Conservation (phyloP, 1,140 invertebrate species). For the Ceratosolen solmsi region DNA sequence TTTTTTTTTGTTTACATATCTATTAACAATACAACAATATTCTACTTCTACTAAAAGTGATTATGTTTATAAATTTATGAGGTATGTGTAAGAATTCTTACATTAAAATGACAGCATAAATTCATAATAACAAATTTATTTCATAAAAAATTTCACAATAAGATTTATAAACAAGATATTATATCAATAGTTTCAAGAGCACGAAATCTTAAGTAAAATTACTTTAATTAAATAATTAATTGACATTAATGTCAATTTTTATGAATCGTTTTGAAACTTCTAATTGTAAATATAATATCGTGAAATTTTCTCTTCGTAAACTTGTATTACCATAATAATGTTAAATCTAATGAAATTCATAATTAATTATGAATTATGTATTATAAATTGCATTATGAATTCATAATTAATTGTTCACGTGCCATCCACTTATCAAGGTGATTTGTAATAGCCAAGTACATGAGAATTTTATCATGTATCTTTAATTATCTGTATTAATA, state of each 20-base stretch:
- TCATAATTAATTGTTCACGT: background rate
- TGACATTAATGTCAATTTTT: too few species aligned
- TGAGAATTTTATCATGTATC: background rate
- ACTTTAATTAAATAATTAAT: background rate
- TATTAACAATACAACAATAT: too few species aligned
- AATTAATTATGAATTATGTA: background rate
- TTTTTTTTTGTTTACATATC: too few species aligned
- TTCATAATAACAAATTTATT: background rate
- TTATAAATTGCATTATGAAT: background rate
- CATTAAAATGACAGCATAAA: too few species aligned
- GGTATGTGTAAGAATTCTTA: too few species aligned
- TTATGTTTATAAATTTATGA: too few species aligned
- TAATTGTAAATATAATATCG: too few species aligned
- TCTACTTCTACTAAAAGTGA: too few species aligned
- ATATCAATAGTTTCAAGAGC: background rate
- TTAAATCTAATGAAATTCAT: background rate
- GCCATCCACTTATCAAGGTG: background rate
- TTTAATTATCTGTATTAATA: background rate
- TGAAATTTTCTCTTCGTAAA: too few species aligned
- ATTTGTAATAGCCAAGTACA: background rate
- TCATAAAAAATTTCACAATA: background rate
- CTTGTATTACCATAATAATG: too few species aligned
- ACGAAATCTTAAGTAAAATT: background rate
- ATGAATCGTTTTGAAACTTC: too few species aligned
- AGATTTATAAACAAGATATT: background rate